Conservation (phyloP, 2,888 invertebrate species). For the Hydrotaea cyrtoneurina region DNA sequence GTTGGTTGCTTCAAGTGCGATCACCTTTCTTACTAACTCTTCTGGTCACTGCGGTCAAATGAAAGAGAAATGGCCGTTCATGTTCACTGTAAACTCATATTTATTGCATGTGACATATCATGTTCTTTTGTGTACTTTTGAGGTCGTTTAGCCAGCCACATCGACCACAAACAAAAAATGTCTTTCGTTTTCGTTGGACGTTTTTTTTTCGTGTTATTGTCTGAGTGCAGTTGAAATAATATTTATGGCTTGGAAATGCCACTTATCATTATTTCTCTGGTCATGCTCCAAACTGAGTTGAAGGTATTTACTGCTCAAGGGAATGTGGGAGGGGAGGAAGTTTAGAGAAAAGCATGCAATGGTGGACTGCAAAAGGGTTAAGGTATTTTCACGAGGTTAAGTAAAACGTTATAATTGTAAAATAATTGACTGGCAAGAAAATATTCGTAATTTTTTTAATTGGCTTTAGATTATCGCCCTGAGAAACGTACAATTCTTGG, state of each 20-base stretch:
- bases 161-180: background rate
- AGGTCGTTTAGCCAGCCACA: background rate
- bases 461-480: background rate
- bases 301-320: background rate
- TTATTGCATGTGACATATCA: constrained; percentile 66
- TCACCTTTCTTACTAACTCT: background rate
- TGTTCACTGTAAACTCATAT: constrained; percentile 43
- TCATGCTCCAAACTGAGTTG: background rate
- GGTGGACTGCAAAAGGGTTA: background rate
- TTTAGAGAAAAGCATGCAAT: constrained; percentile 16
- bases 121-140: constrained; percentile 39
- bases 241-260: background rate
- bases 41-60: constrained; percentile 70
- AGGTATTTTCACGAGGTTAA: background rate
- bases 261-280: background rate
- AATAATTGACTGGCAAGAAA: constrained; percentile 1
- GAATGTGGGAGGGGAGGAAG: background rate
- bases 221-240: background rate
- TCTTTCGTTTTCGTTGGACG: constrained; percentile 27
- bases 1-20: no score
- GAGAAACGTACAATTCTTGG: background rate
- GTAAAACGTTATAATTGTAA: background rate
- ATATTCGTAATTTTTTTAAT: background rate
- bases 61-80: constrained; percentile 68
- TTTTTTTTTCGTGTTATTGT: background rate